These are phyloP conservation scores for Pyrgilauda ruficollis DNA, from an alignment of 2,113 vertebrate species.

Conservation along the genomic window DNA sequence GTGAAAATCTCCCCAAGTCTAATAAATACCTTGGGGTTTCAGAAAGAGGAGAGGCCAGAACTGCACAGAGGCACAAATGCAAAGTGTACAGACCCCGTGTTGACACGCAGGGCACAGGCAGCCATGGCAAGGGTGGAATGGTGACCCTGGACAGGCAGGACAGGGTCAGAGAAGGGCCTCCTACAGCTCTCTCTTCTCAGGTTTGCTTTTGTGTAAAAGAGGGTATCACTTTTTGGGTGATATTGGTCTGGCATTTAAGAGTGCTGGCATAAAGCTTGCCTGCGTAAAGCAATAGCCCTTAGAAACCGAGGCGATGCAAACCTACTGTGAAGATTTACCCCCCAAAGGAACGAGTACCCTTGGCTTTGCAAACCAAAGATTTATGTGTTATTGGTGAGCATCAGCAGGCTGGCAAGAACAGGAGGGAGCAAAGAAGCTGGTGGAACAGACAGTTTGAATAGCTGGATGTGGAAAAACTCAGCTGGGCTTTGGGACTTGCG, in stretches of 20 bases:
- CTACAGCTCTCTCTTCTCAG: background rate
- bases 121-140: fast-evolving
- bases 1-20: background rate
- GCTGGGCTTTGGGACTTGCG: background rate
- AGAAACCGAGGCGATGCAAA: fast-evolving
- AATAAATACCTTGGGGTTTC: background rate
- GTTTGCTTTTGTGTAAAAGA: background rate
- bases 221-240: background rate
- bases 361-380: background rate
- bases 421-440: background rate
- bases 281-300: background rate
- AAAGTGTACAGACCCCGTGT: fast-evolving
- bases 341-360: background rate
- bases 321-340: background rate
- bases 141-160: background rate
- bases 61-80: background rate
- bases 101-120: fast-evolving
- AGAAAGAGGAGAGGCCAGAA: background rate
- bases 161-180: background rate
- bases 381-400: background rate
- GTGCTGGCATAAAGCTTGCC: background rate
- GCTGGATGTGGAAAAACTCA: background rate
- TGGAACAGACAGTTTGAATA: background rate
- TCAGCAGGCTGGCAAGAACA: background rate
- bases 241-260: background rate